A percentile compares a stretch with the other conserved stretches of the same genome.
Conservation (phyloP, 2,888 invertebrate species). For the Drosophila multiciliata region DNA sequence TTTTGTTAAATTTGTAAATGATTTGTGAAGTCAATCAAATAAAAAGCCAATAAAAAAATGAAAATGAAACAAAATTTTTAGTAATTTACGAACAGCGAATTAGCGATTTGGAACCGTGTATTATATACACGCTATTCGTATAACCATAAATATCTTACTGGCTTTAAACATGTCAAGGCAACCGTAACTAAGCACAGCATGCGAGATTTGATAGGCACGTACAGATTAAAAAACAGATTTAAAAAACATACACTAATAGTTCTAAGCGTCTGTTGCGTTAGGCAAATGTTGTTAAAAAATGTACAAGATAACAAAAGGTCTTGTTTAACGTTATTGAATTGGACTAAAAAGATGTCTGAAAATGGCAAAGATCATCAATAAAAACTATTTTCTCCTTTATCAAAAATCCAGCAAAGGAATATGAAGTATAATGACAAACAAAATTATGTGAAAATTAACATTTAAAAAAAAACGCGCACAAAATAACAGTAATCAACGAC, state of each 20-base stretch:
- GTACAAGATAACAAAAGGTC: neutral
- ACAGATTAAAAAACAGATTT: neutral
- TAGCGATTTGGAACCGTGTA: slow-evolving; percentile 34
- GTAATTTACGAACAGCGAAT: slow-evolving; percentile 32
- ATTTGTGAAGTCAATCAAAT: neutral
- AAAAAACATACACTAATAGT: neutral
- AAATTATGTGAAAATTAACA: neutral
- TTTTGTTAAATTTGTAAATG: slow-evolving; percentile 2
- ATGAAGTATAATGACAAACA: neutral
- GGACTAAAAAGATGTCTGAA: neutral
- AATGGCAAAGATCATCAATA: neutral
- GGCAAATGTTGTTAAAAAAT: neutral
- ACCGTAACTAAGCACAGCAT: neutral
- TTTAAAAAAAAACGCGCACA: neutral
- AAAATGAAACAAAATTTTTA: slow-evolving; percentile 13
- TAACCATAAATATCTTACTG: neutral
- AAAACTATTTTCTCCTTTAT: neutral
- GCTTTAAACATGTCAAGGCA: neutral
- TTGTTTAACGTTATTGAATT: neutral
- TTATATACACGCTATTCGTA: slow-evolving; percentile 29
- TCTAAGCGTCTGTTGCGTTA: neutral
- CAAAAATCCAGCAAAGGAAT: neutral
- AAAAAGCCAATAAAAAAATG: slow-evolving; percentile 9
- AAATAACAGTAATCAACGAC: no score
- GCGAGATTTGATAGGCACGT: neutral